Evolutionary conservation across 2,888 invertebrate species (phyloP).

Genomic region (Trichopria drosophilae): DNA sequence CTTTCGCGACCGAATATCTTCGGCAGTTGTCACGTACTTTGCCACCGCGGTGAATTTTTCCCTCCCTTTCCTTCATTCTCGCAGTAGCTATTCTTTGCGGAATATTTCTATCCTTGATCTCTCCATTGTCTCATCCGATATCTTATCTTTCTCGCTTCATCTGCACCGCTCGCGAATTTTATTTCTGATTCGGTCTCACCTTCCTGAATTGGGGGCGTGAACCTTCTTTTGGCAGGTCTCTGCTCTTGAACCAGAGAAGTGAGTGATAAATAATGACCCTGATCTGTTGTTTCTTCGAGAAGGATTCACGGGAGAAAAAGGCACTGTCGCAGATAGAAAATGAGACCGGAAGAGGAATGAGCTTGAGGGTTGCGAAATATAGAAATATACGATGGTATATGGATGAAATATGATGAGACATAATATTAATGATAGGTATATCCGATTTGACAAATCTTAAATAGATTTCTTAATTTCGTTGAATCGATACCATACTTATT

Average conservation of each 20-base stretch:
- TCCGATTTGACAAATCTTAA: no score
- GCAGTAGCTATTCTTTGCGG: constrained; percentile 6
- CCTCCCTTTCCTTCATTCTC: constrained; percentile 17
- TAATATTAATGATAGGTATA: no score
- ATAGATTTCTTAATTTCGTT: no score
- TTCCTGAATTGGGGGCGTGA: no score
- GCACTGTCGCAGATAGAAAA: not conserved
- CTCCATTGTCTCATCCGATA: constrained; percentile 10
- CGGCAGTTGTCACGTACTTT: constrained; percentile 48
- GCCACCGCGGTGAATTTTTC: constrained; percentile 13
- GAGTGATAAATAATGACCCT: constrained; percentile 41
- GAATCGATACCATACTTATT: no score
- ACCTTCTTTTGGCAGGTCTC: constrained; percentile 18
- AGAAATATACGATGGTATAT: no score
- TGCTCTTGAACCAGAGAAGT: constrained; percentile 13
- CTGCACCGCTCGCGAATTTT: no score
- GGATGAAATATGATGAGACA: no score
- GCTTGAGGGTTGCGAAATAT: not conserved
- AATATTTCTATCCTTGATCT: constrained; percentile 14
- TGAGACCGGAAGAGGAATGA: not conserved
- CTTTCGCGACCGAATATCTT: constrained; percentile 47
- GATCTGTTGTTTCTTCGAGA: constrained; percentile 38
- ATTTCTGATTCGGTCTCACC: constrained; percentile 10
- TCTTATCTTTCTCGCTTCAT: no score
- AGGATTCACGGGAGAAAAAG: constrained; percentile 11